phyloP scores from a whole-genome alignment of 2,113 vertebrate species.

The Reinhardtius hippoglossoides region DNA sequence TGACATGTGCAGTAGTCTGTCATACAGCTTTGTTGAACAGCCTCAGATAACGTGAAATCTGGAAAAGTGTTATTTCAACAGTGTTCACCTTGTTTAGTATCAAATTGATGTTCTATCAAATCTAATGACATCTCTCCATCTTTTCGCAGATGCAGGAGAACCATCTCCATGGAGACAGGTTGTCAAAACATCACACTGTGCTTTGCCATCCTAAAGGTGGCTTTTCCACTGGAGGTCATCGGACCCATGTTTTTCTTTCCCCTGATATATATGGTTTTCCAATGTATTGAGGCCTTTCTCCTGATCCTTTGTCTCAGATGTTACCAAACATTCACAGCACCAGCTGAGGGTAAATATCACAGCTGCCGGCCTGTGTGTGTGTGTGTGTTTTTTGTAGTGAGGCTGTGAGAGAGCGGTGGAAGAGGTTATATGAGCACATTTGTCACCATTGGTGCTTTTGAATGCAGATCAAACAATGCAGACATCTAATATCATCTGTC shows the following conservation, averaged over 20 bases:
- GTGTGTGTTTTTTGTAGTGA: constrained; percentile 16
- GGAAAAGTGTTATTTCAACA: too few relatives aligned
- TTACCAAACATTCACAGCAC: constrained; percentile 74
- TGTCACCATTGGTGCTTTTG: neutral
- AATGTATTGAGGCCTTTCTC: constrained; percentile 84
- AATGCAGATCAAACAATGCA: neutral
- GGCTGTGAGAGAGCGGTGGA: neutral
- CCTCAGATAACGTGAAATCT: too few relatives aligned
- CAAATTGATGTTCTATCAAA: neutral
- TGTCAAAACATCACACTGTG: constrained; percentile 90
- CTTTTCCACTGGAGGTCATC: constrained; percentile 82
- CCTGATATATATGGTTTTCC: constrained; percentile 85
- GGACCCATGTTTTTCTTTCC: constrained; percentile 88
- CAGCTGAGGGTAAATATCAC: constrained; percentile 63
- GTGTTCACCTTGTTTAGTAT: neutral
- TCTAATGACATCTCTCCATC: neutral
- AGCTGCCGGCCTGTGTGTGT: constrained; percentile 38
- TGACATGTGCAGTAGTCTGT: too few relatives aligned
- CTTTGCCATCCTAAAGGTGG: constrained; percentile 83
- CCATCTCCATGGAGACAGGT: constrained; percentile 87
- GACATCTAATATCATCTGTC: neutral
- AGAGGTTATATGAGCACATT: neutral
- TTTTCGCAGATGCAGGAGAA: constrained; percentile 78
- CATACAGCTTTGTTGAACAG: neutral
- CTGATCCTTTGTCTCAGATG: constrained; percentile 79